Conservation (phyloP, 2,888 invertebrate genomes). For the Erebia aethiops region DNA sequence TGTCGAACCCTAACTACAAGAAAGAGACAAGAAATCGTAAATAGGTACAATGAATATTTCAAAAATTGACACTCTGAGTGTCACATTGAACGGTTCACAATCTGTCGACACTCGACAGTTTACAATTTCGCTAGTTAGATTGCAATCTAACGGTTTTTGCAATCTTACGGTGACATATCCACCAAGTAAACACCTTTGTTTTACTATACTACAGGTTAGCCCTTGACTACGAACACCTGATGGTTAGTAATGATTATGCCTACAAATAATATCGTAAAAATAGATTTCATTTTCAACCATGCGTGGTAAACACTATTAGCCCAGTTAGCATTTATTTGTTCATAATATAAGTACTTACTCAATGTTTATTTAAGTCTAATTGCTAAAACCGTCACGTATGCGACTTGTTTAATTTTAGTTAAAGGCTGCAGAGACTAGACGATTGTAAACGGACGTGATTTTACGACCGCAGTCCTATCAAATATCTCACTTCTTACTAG, state of each 20-base stretch:
- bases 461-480: slow-evolving; percentile 20
- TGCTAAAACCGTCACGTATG: slow-evolving; percentile 21
- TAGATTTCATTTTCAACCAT: slow-evolving; percentile 18
- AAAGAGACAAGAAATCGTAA: too few relatives aligned
- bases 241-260: not conserved
- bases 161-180: too few relatives aligned
- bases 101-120: too few relatives aligned
- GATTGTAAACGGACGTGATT: slow-evolving; percentile 17
- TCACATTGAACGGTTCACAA: too few relatives aligned
- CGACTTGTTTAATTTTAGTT: slow-evolving; percentile 25
- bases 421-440: slow-evolving; percentile 18
- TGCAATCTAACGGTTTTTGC: too few relatives aligned
- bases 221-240: too few relatives aligned
- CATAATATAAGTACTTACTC: not conserved
- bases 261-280: not conserved
- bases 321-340: slow-evolving; percentile 23
- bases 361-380: slow-evolving; percentile 21
- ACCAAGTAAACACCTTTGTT: too few relatives aligned
- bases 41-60: too few relatives aligned
- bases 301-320: slow-evolving; percentile 24
- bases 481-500: slow-evolving; percentile 9
- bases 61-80: too few relatives aligned
- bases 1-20: too few relatives aligned
- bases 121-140: too few relatives aligned
- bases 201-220: too few relatives aligned